These are phyloP conservation scores for Liopterus haemorrhoidalis DNA, from an alignment of 2,888 invertebrate species.

Conservation along the genomic window DNA sequence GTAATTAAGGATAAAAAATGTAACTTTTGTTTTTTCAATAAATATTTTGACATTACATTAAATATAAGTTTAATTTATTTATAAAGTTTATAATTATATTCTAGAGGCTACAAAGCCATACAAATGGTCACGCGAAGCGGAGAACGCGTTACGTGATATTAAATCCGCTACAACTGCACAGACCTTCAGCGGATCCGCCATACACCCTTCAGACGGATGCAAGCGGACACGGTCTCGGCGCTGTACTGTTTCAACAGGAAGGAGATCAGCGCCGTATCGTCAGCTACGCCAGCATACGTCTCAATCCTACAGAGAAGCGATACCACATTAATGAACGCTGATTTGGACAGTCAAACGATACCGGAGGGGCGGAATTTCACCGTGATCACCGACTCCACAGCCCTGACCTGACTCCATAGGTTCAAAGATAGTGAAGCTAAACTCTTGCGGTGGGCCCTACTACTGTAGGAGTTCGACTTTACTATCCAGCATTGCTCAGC, in stretches of 20 bases:
- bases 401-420: constrained; percentile 27
- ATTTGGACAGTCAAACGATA: constrained; percentile 31
- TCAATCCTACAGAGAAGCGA: constrained; percentile 14
- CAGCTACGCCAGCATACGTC: constrained; percentile 24
- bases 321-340: constrained; percentile 32
- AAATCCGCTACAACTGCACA: constrained; percentile 25
- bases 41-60: too few relatives aligned
- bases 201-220: too few relatives aligned
- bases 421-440: constrained; percentile 21
- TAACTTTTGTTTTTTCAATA: too few relatives aligned
- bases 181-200: constrained; percentile 23
- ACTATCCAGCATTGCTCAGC: constrained; percentile 31
- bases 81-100: too few relatives aligned
- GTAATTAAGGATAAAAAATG: too few relatives aligned
- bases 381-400: constrained; percentile 29
- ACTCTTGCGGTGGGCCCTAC: constrained; percentile 25
- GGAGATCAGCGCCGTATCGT: constrained; percentile 21
- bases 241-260: constrained; percentile 25
- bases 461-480: constrained; percentile 26
- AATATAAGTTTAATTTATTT: too few relatives aligned
- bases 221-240: too few relatives aligned
- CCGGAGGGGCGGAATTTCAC: constrained; percentile 27
- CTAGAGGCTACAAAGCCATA: too few relatives aligned
- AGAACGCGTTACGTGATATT: constrained; percentile 20
- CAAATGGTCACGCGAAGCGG: constrained; percentile 20